These are phyloP conservation scores for Vireo griseus DNA, from an alignment of 2,797 vertebrate genomes.

Conservation along the genomic window DNA sequence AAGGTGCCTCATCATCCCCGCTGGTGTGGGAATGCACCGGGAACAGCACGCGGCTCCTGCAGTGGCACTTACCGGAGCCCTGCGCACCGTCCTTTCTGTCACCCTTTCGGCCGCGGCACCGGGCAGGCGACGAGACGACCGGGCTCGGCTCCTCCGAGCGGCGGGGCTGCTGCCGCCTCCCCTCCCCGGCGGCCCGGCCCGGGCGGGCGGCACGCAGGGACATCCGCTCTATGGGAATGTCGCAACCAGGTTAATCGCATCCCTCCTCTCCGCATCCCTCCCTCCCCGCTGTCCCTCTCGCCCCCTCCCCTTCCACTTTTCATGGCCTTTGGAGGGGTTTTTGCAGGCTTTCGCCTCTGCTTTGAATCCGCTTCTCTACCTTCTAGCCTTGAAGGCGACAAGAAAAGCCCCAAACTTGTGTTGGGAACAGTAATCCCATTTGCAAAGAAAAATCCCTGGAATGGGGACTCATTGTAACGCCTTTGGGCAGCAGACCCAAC, in stretches of 20 bases:
- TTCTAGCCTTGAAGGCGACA: conserved; percentile 14
- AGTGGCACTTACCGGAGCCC: conserved; percentile 66
- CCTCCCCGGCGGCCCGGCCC: not conserved
- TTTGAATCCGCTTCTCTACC: conserved; percentile 18
- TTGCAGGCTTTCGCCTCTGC: not conserved
- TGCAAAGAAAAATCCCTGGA: conserved; percentile 68
- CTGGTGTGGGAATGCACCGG: not conserved
- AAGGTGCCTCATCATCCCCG: not conserved
- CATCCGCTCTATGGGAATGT: not conserved
- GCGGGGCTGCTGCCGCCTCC: not conserved
- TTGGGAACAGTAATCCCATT: conserved; percentile 62
- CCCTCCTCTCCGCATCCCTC: not conserved
- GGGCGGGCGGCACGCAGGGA: not conserved
- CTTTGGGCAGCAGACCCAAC: conserved; percentile 55
- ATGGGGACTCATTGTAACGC: conserved; percentile 75
- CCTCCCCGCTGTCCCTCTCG: not conserved
- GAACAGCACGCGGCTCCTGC: not conserved
- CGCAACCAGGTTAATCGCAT: conserved; percentile 5
- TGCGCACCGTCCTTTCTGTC: not conserved
- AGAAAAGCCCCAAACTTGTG: conserved; percentile 12
- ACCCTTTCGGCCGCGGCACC: not conserved
- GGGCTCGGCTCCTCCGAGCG: not conserved
- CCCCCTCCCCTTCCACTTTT: not conserved
- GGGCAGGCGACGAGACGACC: not conserved
- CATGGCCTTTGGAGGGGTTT: not conserved